phyloP scores from a whole-genome alignment of 2,888 invertebrate species.

The Sphaerophoria rueppellii region DNA sequence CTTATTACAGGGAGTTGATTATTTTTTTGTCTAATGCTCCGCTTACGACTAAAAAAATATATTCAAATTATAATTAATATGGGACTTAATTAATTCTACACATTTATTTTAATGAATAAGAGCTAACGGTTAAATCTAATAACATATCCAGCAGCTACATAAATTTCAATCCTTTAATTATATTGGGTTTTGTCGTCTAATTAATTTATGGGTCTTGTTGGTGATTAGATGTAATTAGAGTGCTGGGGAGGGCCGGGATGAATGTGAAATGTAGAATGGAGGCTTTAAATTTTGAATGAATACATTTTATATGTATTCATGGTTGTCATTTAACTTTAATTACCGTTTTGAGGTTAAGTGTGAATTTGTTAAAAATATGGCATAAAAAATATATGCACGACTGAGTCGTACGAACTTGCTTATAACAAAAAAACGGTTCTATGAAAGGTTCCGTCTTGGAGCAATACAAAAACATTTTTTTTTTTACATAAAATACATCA shows the following conservation, averaged over 20 bases:
- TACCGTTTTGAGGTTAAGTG: background rate
- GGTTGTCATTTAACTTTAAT: background rate
- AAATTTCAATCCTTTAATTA: conserved; percentile 28
- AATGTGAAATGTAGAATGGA: background rate
- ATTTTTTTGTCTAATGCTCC: background rate
- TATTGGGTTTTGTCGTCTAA: background rate
- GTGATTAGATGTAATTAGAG: background rate
- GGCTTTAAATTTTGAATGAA: conserved; percentile 11
- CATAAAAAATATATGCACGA: background rate
- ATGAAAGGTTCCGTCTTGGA: too few species aligned
- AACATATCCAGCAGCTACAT: conserved; percentile 6
- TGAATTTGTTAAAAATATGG: background rate
- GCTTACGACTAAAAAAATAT: conserved; percentile 12
- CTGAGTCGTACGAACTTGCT: too few species aligned
- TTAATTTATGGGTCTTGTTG: background rate
- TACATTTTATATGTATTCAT: background rate
- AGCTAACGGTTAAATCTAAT: conserved; percentile 18
- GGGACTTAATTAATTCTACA: conserved; percentile 25
- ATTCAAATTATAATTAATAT: background rate
- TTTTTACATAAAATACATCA: too few species aligned
- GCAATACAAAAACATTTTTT: too few species aligned
- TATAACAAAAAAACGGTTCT: too few species aligned
- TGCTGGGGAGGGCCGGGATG: background rate
- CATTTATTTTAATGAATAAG: background rate
- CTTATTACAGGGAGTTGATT: background rate